phyloP scores from a whole-genome alignment of 2,113 vertebrate species.

The Epinephelus moara region DNA sequence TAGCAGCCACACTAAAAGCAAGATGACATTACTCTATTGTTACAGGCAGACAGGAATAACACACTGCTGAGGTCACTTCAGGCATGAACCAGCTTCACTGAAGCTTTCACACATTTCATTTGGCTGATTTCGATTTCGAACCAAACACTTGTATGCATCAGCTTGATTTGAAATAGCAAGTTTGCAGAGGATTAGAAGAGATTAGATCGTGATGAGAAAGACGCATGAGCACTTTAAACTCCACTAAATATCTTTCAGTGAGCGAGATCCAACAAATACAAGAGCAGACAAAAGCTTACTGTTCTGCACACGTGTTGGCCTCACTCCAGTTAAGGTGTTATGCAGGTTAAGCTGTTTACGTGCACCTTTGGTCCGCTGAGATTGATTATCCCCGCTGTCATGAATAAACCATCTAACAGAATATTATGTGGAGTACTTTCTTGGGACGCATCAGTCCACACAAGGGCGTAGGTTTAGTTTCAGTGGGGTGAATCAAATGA shows the following conservation, averaged over 20 bases:
- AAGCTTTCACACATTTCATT: conserved; percentile 36
- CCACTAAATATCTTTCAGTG: conserved; percentile 55
- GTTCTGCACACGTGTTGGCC: conserved; percentile 18
- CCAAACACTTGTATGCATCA: conserved; percentile 25
- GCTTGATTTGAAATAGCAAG: conserved; percentile 37
- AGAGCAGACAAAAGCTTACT: conserved; percentile 29
- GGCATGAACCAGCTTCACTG: conserved; percentile 30
- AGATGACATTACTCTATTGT: conserved; percentile 42
- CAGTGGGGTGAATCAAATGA: not conserved
- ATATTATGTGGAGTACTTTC: conserved; percentile 19
- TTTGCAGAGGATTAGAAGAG: conserved; percentile 57
- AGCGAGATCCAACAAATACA: conserved; percentile 56
- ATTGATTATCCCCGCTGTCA: conserved; percentile 37
- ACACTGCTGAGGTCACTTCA: not conserved
- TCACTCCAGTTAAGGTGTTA: conserved; percentile 24
- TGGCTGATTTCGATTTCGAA: conserved; percentile 35
- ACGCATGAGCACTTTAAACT: conserved; percentile 34
- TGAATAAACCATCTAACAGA: conserved; percentile 54
- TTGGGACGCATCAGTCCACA: conserved; percentile 18
- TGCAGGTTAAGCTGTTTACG: conserved; percentile 50
- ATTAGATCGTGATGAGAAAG: conserved; percentile 55
- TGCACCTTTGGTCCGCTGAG: conserved; percentile 40
- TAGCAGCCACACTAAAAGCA: conserved; percentile 39
- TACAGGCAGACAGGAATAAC: conserved; percentile 37
- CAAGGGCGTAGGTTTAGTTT: conserved; percentile 8